Conservation (phyloP, 2,113 vertebrate species). For the Laterallus jamaicensis region DNA sequence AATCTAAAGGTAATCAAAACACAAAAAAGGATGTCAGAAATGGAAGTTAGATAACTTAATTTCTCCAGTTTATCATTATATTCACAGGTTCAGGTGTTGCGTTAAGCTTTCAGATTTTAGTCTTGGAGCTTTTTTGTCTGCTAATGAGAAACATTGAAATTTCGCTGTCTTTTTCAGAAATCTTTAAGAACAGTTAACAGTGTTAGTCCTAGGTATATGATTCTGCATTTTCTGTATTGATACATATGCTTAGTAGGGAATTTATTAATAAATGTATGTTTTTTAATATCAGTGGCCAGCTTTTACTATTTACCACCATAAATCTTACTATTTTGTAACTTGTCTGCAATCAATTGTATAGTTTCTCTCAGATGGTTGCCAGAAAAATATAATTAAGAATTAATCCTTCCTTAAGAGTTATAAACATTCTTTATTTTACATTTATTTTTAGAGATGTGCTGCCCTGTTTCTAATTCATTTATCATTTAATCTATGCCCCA, state of each 20-base stretch:
- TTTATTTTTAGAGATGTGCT: not conserved
- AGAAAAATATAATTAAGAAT: not conserved
- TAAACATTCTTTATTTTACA: not conserved
- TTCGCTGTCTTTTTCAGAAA: not conserved
- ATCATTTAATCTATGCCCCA: not conserved
- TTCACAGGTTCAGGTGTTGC: not conserved
- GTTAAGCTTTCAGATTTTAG: not conserved
- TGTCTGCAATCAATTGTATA: not conserved
- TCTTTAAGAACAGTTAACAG: accelerated
- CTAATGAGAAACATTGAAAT: not conserved
- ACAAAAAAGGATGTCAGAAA: not conserved
- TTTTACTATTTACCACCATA: not conserved
- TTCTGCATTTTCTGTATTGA: not conserved
- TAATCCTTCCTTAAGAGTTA: not conserved
- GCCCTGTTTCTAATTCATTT: not conserved
- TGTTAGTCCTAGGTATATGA: not conserved
- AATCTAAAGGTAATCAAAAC: not conserved
- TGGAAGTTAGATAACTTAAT: not conserved
- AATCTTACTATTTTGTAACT: not conserved
- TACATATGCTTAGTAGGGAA: not conserved
- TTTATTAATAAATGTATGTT: not conserved
- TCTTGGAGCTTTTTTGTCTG: not conserved
- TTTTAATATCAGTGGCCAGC: not conserved
- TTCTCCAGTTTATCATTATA: not conserved
- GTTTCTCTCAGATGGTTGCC: not conserved